phyloP scores from a whole-genome alignment of 2,797 vertebrate genomes.

The Dicrostonyx torquatus region DNA sequence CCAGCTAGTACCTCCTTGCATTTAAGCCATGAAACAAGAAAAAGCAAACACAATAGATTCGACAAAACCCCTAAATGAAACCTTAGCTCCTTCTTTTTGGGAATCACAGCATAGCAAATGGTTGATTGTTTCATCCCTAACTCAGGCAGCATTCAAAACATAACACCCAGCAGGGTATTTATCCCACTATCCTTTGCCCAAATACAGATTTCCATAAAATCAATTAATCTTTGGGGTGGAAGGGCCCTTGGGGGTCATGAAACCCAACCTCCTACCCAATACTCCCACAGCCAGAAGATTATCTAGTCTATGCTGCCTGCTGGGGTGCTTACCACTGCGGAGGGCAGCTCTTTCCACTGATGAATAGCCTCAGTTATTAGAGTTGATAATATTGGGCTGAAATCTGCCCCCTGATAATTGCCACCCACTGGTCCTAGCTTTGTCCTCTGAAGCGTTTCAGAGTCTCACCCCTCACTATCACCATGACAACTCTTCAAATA shows the following conservation, averaged over 20 bases:
- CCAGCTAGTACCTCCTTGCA: not conserved
- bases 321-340: slow-evolving; percentile 23
- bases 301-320: not conserved
- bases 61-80: slow-evolving; percentile 66
- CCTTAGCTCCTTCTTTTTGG: slow-evolving; percentile 53
- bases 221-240: slow-evolving; percentile 62
- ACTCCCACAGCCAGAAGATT: slow-evolving; percentile 47
- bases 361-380: slow-evolving; percentile 59
- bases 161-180: slow-evolving; percentile 54
- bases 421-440: slow-evolving; percentile 66
- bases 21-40: slow-evolving; percentile 55
- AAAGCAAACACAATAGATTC: slow-evolving; percentile 67
- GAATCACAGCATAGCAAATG: slow-evolving; percentile 60
- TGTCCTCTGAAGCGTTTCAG: slow-evolving; percentile 59
- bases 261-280: not conserved
- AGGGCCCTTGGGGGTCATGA: slow-evolving; percentile 57
- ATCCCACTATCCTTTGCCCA: slow-evolving; percentile 54
- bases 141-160: slow-evolving; percentile 57
- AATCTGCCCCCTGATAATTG: slow-evolving; percentile 62
- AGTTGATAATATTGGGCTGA: slow-evolving; percentile 62
- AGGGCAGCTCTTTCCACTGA: slow-evolving; percentile 44
- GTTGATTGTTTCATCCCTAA: slow-evolving; percentile 50
- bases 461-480: slow-evolving; percentile 50
- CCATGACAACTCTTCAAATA: slow-evolving; percentile 78
- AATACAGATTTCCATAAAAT: slow-evolving; percentile 77